Evolutionary conservation across 1,140 invertebrate genomes (phyloP).

Genomic region (Lycorma delicatula): DNA sequence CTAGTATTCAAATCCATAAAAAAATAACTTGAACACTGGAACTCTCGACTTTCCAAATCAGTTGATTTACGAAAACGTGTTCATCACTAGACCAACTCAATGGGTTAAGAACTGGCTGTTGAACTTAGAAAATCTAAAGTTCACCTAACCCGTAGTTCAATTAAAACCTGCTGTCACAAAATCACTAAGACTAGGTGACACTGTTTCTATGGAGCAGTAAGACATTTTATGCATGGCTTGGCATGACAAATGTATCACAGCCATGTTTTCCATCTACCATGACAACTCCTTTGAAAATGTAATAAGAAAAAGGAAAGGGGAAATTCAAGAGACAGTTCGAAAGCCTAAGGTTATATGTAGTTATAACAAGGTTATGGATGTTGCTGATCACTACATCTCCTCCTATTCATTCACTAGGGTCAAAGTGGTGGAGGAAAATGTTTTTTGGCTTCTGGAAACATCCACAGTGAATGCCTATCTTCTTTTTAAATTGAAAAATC

Average conservation of each 20-base stretch:
- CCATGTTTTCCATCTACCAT: background rate
- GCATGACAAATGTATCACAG: background rate
- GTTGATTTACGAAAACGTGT: too few relatives aligned
- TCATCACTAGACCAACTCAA: too few relatives aligned
- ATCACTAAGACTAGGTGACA: background rate
- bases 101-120: too few relatives aligned
- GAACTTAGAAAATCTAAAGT: background rate
- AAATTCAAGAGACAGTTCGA: too few relatives aligned
- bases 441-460: conserved; percentile 13
- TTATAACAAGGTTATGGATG: conserved; percentile 4
- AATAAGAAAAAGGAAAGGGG: too few relatives aligned
- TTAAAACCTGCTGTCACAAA: background rate
- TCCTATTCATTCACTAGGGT: background rate
- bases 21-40: too few relatives aligned
- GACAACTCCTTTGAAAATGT: too few relatives aligned
- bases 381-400: background rate
- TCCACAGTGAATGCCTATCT: conserved; percentile 6
- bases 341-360: background rate
- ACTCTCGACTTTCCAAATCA: too few relatives aligned
- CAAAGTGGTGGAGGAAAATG: conserved; percentile 8
- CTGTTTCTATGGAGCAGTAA: background rate
- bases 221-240: background rate
- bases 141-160: background rate
- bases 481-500: background rate
- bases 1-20: too few relatives aligned